These are phyloP conservation scores for Diploscapter pachys DNA, from an alignment of 1,140 invertebrate species.

Conservation along the genomic window DNA sequence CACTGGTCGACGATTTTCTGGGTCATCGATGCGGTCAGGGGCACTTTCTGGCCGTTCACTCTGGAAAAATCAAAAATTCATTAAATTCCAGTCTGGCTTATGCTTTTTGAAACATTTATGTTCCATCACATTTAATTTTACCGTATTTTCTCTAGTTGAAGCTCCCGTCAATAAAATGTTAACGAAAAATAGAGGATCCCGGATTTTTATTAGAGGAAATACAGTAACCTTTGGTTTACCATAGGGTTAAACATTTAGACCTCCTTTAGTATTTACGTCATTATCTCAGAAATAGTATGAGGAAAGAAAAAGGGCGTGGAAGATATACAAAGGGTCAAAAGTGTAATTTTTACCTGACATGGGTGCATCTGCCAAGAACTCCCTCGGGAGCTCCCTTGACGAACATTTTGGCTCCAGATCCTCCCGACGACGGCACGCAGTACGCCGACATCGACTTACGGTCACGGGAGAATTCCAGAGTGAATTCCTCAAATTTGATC, in stretches of 20 bases:
- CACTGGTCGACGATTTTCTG: conserved; percentile 88
- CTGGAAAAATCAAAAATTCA: neutral
- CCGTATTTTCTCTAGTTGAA: no score
- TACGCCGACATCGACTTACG: conserved; percentile 90
- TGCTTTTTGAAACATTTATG: neutral
- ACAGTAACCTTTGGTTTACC: no score
- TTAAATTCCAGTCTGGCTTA: neutral
- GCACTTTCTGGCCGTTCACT: conserved; percentile 82
- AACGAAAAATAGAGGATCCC: no score
- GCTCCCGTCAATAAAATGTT: no score
- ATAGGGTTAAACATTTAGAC: no score
- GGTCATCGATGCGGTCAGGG: conserved; percentile 84
- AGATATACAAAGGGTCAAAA: no score
- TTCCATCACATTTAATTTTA: no score
- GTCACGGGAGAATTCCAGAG: conserved; percentile 98
- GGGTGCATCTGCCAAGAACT: conserved; percentile 92
- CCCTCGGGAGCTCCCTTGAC: conserved; percentile 88
- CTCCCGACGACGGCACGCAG: conserved; percentile 66
- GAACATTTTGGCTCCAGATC: conserved; percentile 36
- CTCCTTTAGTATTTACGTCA: no score
- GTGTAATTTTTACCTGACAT: conserved; percentile 80
- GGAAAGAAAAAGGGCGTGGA: no score
- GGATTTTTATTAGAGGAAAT: no score
- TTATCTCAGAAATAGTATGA: no score
- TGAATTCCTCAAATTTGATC: conserved; percentile 72